Evolutionary conservation across 2,797 vertebrate species (phyloP), one percentile per base, ranked within the genome.

Genomic region (Ispidina lecontei): DNA sequence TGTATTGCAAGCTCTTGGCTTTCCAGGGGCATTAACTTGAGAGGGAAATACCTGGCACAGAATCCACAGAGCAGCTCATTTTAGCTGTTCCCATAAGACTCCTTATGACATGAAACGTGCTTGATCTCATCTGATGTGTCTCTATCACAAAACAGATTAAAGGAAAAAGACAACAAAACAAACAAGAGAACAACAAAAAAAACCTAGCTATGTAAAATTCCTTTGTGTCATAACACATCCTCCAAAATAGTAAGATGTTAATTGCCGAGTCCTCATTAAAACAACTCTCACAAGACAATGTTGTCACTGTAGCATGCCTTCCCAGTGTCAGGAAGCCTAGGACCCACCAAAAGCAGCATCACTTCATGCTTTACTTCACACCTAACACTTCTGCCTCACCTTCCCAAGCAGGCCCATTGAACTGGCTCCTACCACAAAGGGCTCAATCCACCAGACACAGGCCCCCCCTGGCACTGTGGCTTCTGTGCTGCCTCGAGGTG

Each of bases 1-100:
- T 3, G 44, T 17, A 47, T 17, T 58, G 51, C 52, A 77, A 75
- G 78, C 75, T 89, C 19, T 6, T 31, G 65, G 68, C 68, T 56
- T 94, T 88, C 54, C 71, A 86, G 63, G n/a, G 78, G 23, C 52
- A 84, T 72, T 93, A 68, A 91, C 59, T 13, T 28, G 49, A 70
- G 70, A 21, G 35, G 5, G n/a, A 54, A 69, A 54, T 46, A 52
- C 52, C 64, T 68, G 68, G 59, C 78, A 83, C 18, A 71, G 44
- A 59, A 81, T 87, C 56, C 77, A 84, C n/a, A 41, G 15, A 80
- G 88, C 71, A 82, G 60, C 60, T 82, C 25, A 3, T 65, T 90
- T 86, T 31, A 90, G 64, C 52, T 73, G 44, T 71, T 91, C 33
- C 56, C 9, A 0, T 68, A 67, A 79, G 25, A 70, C 12, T 58